phyloP scores from a whole-genome alignment of 1,140 invertebrate species.

The Wasmannia auropunctata region DNA sequence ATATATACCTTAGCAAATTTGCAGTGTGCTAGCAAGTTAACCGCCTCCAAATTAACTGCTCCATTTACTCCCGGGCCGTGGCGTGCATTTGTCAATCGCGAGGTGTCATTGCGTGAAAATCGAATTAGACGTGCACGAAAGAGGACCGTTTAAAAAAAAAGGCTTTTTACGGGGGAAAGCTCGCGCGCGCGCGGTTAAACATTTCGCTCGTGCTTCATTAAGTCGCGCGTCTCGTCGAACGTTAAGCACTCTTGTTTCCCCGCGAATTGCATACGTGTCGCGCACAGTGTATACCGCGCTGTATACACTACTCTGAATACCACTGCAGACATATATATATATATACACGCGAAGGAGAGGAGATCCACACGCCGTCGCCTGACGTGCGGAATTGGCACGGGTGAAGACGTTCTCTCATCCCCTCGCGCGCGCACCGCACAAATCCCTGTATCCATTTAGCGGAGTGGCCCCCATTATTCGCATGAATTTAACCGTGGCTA shows the following conservation, averaged over 20 bases:
- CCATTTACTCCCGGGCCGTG: background rate
- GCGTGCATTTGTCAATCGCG: background rate
- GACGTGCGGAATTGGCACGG: conserved; percentile 11
- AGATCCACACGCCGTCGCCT: background rate
- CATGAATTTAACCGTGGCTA: background rate
- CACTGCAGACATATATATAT: too few species aligned
- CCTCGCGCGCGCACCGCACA: background rate
- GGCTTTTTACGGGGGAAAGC: background rate
- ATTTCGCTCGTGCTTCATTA: conserved; percentile 27
- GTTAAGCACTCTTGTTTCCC: conserved; percentile 19
- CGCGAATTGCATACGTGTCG: conserved; percentile 11
- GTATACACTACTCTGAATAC: conserved; percentile 1
- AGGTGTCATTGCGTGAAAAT: background rate
- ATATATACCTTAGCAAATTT: background rate
- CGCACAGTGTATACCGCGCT: background rate
- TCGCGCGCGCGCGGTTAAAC: background rate
- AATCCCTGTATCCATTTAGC: background rate
- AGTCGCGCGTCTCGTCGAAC: background rate
- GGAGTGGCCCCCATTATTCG: background rate
- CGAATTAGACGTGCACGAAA: background rate
- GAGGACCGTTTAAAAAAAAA: background rate
- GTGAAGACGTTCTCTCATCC: background rate
- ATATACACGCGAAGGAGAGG: background rate
- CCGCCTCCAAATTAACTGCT: background rate
- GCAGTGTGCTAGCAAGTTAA: background rate